phyloP scores from a whole-genome alignment of 92 coral and sea anemone genomes.

The Anthopleura xanthogrammica region DNA sequence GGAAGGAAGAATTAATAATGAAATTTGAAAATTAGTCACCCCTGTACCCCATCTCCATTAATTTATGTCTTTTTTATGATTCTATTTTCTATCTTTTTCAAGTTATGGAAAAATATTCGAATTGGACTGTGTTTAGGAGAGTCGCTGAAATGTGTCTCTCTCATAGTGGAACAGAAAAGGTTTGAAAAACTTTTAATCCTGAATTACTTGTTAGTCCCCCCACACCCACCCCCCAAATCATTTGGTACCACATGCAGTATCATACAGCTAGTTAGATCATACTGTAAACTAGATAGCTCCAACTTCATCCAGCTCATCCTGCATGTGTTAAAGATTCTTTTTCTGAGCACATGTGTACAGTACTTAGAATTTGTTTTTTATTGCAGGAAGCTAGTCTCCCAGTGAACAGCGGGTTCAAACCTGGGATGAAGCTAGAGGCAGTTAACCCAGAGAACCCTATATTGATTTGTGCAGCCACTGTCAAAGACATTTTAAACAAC shows the following conservation, averaged over 20 bases:
- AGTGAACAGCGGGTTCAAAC: slow-evolving; percentile 41
- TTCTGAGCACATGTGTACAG: no score
- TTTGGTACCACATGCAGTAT: no score
- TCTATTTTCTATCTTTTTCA: not conserved
- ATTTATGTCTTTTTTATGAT: not conserved
- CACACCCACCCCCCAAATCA: no score
- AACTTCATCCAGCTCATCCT: no score
- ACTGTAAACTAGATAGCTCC: no score
- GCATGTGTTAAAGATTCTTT: no score
- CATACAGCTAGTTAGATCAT: no score
- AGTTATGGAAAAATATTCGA: not conserved
- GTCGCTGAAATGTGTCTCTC: not conserved
- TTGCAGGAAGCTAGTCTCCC: slow-evolving; percentile 49
- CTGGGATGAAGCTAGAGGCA: slow-evolving; percentile 74
- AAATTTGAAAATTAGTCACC: no score
- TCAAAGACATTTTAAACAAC: slow-evolving; percentile 49
- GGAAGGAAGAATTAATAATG: no score
- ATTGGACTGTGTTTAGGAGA: not conserved
- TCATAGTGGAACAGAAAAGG: not conserved
- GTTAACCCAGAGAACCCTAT: slow-evolving; percentile 74
- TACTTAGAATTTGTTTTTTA: not conserved
- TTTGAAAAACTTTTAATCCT: not conserved
- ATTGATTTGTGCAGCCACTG: slow-evolving; percentile 67
- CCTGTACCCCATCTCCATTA: no score
- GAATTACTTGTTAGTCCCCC: not conserved